These are phyloP conservation scores for Bathynomus jamesi DNA, from an alignment of 1,140 invertebrate species.

Conservation along the genomic window DNA sequence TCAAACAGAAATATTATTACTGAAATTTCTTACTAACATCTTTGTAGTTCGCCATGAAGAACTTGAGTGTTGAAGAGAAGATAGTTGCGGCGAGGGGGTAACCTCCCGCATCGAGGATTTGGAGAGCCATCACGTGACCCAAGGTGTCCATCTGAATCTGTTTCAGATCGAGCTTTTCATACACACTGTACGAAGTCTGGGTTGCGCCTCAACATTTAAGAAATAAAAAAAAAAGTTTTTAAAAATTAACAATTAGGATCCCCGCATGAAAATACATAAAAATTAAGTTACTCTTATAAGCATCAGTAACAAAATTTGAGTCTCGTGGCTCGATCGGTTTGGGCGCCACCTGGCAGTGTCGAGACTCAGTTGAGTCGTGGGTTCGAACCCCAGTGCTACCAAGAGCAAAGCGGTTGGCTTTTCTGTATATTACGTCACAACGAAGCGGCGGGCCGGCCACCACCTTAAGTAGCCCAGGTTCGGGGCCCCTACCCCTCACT, in stretches of 20 bases:
- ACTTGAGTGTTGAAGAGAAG: slow-evolving; percentile 65
- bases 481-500: too few species aligned
- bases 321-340: too few species aligned
- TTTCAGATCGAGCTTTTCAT: slow-evolving; percentile 71
- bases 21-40: slow-evolving; percentile 71
- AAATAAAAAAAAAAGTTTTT: too few species aligned
- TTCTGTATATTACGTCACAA: too few species aligned
- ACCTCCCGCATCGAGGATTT: slow-evolving; percentile 60
- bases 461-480: too few species aligned
- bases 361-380: too few species aligned
- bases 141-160: slow-evolving; percentile 90
- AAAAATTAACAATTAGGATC: too few species aligned
- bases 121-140: slow-evolving; percentile 68
- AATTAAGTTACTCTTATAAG: not conserved
- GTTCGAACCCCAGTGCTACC: too few species aligned
- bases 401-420: too few species aligned
- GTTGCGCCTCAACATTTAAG: slow-evolving; percentile 27
- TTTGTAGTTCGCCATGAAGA: slow-evolving; percentile 78
- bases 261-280: not conserved
- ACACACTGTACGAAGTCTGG: slow-evolving; percentile 48
- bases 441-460: too few species aligned
- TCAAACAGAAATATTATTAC: too few species aligned
- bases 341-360: too few species aligned
- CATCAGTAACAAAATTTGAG: not conserved
- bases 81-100: slow-evolving; percentile 55